Base-by-base conservation (phyloP, 1,140 invertebrate genomes). In the Drosophila elegans region DNA sequence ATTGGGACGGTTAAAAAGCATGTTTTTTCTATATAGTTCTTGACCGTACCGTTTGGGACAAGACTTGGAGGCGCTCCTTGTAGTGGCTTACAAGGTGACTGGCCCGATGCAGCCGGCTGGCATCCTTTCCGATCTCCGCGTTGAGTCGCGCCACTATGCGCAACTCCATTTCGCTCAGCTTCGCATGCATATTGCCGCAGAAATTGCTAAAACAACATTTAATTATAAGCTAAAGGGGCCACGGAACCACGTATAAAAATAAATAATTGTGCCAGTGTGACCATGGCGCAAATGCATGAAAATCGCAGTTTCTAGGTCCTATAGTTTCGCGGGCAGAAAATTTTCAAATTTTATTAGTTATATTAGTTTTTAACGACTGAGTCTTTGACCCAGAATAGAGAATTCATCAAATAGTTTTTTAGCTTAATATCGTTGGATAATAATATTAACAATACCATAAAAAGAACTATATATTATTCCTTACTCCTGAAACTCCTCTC, bases 131-230 rank as follows among this genome's bases (percentile, higher is more conserved):
- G 27, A 95, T 93, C 74, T 94, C 92, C 12, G 80, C 75, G 62
- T 95, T 95, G 7, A 95, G 92, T 60, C 93, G 93, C 49, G 93
- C 78, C 48, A 94, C 91, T 3, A 94, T 92, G 64, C 93, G 93
- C 45, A 56, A 27, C 57, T 91, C 90, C 54, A 90, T 72, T 46
- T 66, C 80, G 60, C 71, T 84, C 4, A 89, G 57, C 42, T 84
- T 60, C n/a, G 44, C 62, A 42, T 71, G 80, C 85, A 89, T 89
- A 71, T 71, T 74, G n/a, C n/a, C 16, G 48, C 29, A 25, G 36
- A 12, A 42, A 66, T 16, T 13, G 38, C 51, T 75, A 49, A 32
- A 53, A 46, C 41, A 57, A 39, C 69, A 90, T 90, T 78, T 57
- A 89, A 60, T 53, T 49, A 36, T 13, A 59, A 60, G 11, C 34